Evolutionary conservation across 92 coral and sea anemone genomes (phyloP).

Genomic region (Epizoanthus scotinus): DNA sequence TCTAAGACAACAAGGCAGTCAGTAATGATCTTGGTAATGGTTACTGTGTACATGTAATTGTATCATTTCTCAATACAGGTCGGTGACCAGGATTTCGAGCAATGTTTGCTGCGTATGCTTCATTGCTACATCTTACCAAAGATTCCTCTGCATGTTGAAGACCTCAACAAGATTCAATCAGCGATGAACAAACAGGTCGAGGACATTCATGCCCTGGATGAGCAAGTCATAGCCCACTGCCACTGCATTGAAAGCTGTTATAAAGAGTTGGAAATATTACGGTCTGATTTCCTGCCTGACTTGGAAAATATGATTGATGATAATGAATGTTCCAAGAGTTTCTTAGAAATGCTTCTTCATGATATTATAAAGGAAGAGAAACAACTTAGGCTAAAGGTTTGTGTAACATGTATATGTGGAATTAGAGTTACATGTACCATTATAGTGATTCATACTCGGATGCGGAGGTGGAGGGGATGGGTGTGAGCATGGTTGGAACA

Average conservation of each 20-base stretch:
- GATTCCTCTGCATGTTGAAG: constrained; percentile 67
- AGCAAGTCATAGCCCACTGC: constrained; percentile 59
- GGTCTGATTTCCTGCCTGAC: constrained; percentile 69
- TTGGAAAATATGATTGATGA: constrained; percentile 60
- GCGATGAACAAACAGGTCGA: constrained; percentile 70
- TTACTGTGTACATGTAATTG: not conserved
- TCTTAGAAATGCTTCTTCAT: constrained; percentile 61
- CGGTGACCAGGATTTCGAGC: constrained; percentile 55
- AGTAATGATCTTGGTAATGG: not conserved
- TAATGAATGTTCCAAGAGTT: constrained; percentile 65
- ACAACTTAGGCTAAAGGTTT: constrained; percentile 56
- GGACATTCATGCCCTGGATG: constrained; percentile 66
- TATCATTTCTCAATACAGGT: not conserved
- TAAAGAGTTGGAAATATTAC: constrained; percentile 60
- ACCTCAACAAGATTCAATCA: constrained; percentile 64
- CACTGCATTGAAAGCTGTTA: constrained; percentile 61
- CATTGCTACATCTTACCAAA: constrained; percentile 96
- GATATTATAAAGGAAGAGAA: constrained; percentile 74
- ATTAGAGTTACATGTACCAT: too few relatives aligned
- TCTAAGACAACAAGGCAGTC: not conserved
- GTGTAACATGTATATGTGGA: not conserved
- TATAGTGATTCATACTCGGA: too few relatives aligned
- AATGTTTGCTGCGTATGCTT: constrained; percentile 84
- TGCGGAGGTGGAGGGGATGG: too few relatives aligned
- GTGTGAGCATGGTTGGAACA: too few relatives aligned